Percentiles rank a stretch among this genome's conserved stretches.
Evolutionary conservation across 2,888 invertebrate species (phyloP).

Genomic region (Drosophila basisetae): DNA sequence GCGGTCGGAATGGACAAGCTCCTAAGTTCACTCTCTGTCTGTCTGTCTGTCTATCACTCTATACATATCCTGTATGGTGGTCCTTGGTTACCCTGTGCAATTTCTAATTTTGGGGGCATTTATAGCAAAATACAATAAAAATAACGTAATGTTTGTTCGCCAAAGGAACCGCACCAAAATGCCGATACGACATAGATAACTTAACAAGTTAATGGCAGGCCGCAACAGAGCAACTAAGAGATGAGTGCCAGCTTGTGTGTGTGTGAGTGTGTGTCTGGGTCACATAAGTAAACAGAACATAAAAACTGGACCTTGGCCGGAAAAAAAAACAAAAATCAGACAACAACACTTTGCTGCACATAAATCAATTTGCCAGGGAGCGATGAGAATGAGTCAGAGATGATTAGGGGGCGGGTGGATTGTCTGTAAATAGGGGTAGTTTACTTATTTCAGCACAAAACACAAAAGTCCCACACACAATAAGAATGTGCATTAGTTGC

Average conservation of each 20-base stretch:
- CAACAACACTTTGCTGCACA: constrained; percentile 63
- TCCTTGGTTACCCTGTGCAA: constrained; percentile 39
- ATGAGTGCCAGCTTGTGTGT: background rate
- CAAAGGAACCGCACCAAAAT: constrained; percentile 62
- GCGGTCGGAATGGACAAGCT: constrained; percentile 54
- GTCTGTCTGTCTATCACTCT: constrained; percentile 8
- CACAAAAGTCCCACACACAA: constrained; percentile 48
- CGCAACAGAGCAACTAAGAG: constrained; percentile 62
- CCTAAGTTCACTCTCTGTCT: constrained; percentile 11
- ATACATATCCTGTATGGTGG: constrained; percentile 3
- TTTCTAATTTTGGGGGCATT: constrained; percentile 76
- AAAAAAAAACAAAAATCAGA: constrained; percentile 52
- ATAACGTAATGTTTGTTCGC: constrained; percentile 75
- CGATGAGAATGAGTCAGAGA: background rate
- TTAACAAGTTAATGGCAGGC: constrained; percentile 80
- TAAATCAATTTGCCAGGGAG: constrained; percentile 67
- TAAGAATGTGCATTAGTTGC: constrained; percentile 64
- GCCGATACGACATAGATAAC: constrained; percentile 75
- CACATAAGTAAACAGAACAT: constrained; percentile 51
- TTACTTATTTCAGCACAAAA: constrained; percentile 75
- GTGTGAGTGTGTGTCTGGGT: constrained; percentile 15
- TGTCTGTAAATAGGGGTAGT: constrained; percentile 34
- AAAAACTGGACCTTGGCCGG: constrained; percentile 30
- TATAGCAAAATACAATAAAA: constrained; percentile 62
- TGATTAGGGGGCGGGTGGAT: background rate